A percentile compares a stretch with the other conserved stretches of the same genome.
phyloP scores from a whole-genome alignment of 2,113 vertebrate species.

The Callopanchax toddi region DNA sequence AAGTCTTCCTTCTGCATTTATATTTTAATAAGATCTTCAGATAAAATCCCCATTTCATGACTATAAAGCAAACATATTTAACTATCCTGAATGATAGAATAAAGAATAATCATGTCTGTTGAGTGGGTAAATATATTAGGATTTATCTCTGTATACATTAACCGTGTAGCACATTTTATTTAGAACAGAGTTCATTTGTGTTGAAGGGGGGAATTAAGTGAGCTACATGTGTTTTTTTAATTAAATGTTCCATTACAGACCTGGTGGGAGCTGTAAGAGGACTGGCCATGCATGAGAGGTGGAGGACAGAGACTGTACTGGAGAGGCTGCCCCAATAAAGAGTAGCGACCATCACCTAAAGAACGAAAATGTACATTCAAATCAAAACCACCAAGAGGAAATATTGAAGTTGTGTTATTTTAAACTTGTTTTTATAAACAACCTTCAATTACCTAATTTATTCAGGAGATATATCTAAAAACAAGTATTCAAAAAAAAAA shows the following conservation, averaged over 20 bases:
- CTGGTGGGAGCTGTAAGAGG: conserved; percentile 92
- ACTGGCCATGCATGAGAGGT: conserved; percentile 90
- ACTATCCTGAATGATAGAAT: too few species aligned
- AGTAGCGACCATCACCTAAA: conserved; percentile 91
- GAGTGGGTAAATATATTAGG: too few species aligned
- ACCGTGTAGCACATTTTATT: too few species aligned
- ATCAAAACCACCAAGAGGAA: neutral
- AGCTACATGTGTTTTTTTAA: too few species aligned
- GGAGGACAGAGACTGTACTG: conserved; percentile 96
- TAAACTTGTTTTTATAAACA: neutral
- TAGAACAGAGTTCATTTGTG: too few species aligned
- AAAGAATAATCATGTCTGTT: too few species aligned
- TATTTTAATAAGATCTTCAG: too few species aligned
- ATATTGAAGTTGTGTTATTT: neutral
- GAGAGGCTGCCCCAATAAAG: conserved; percentile 93
- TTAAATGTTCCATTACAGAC: conserved; percentile 71
- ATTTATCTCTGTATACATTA: too few species aligned
- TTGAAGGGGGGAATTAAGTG: too few species aligned
- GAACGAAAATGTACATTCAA: conserved; percentile 18
- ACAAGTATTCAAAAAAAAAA: neutral
- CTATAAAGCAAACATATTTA: too few species aligned
- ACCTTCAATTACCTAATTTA: neutral
- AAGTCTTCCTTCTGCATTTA: too few species aligned
- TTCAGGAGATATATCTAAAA: neutral
- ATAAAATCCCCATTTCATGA: too few species aligned